Conservation (phyloP, 37 sponge, comb jelly and placozoan genomes). For the Axinella damicornis region DNA sequence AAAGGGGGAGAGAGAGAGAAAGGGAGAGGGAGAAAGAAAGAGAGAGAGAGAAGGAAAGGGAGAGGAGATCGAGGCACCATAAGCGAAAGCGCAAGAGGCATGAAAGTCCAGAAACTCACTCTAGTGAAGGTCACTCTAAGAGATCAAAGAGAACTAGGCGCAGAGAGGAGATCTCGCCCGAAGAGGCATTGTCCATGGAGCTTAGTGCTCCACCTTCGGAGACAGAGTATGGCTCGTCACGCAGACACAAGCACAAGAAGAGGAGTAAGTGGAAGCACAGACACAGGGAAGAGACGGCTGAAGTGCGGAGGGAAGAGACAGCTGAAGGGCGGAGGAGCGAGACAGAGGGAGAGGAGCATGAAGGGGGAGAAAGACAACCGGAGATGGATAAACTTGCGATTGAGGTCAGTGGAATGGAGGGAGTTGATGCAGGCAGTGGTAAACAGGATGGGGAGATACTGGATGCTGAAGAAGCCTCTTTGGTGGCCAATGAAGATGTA, state of each 20-base stretch:
- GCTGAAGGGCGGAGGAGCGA: not conserved
- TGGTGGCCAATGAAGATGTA: not conserved
- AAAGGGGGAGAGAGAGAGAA: not conserved
- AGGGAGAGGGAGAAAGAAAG: not conserved
- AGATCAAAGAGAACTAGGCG: too few relatives aligned
- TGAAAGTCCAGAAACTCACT: not conserved
- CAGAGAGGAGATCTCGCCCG: not conserved
- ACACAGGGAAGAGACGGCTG: not conserved
- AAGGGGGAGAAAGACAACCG: not conserved
- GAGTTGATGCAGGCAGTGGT: not conserved
- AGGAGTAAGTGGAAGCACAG: not conserved
- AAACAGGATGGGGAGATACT: not conserved
- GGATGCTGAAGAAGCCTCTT: not conserved
- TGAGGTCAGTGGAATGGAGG: not conserved
- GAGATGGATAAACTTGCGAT: not conserved
- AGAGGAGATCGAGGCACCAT: not conserved
- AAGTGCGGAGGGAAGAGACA: not conserved
- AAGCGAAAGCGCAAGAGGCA: conserved; percentile 31
- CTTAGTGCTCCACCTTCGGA: not conserved
- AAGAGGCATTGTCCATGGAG: not conserved
- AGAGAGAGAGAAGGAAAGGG: not conserved
- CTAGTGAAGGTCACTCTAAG: not conserved
- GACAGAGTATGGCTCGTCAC: not conserved
- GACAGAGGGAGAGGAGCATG: not conserved
- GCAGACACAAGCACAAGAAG: conserved; percentile 10